Evolutionary conservation across 2,888 invertebrate genomes (phyloP), one percentile per base, ranked within the genome.

Genomic region (Dicroscelio sp.): DNA sequence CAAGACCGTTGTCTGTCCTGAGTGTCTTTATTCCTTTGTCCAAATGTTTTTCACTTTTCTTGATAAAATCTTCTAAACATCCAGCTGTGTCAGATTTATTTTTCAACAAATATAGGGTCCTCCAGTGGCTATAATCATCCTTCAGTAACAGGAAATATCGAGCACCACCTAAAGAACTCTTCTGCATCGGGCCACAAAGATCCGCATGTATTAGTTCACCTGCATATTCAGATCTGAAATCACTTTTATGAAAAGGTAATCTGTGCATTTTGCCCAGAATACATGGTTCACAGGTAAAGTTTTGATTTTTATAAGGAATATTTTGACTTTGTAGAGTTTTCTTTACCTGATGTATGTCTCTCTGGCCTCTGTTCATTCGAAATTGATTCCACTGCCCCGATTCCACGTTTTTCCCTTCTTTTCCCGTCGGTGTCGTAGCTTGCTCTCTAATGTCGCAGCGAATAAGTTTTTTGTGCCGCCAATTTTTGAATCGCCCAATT

Each of bases 151-250:
- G 17, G 17, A 35, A 35, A 17, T 38, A 67, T 5, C 35, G 35
- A 8, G 88, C 80, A 4, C 87, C 80, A 12, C 85, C 88, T 3
- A 91, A 20, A 12, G 91, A 93, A 2, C 82, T 63, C 1, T 76
- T 78, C 27, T 91, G 88, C 91, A 94, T 92, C 1, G 65, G 89
- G 0, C 92, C 93, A 60, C 93, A 93, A 2, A 92, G 35, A 27
- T 94, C 93, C 2, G 90, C 89, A 48, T 93, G 92, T 1, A 93
- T 60, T 0, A 94, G 60, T 23, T 93, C 91, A 20, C 90, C 92
- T 10, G 75, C 58, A 55, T 60, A 65, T 4, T n/a, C 80, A 20
- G 92, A 43, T 33, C 78, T 88, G 2, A 79, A 58, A 4, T 43
- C 35, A 73, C 91, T 90, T 17, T 38, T 86, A 10, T 82, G 63